A percentile compares a stretch with the other conserved stretches of the same genome.
Evolutionary conservation across 1,140 invertebrate species (phyloP).

Genomic region (Pseudomyrmex flavicornis): DNA sequence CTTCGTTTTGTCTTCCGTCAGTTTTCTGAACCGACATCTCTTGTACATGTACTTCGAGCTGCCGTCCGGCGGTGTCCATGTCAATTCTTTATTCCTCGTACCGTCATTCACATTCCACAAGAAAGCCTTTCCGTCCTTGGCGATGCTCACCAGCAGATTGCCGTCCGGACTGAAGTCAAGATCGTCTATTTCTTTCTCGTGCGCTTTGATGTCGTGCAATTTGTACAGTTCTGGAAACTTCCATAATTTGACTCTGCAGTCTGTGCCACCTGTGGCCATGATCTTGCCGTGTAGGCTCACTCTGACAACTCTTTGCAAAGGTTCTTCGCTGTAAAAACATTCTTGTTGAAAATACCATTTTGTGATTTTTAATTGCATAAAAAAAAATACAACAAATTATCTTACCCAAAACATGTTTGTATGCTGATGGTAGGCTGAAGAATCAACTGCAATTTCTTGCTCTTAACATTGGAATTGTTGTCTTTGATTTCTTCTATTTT

Average conservation of each 20-base stretch:
- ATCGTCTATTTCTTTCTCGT: constrained; percentile 95
- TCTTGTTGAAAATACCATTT: too few relatives aligned
- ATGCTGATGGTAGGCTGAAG: constrained; percentile 91
- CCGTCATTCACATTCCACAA: constrained; percentile 91
- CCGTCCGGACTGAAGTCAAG: constrained; percentile 94
- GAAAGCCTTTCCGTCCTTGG: constrained; percentile 93
- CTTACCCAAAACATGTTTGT: constrained; percentile 92
- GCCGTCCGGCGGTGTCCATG: constrained; percentile 90
- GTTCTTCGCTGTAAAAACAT: constrained; percentile 86
- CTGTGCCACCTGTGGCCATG: constrained; percentile 96
- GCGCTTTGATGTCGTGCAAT: constrained; percentile 88
- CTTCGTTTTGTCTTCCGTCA: constrained; percentile 86
- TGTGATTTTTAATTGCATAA: too few relatives aligned
- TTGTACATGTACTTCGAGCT: constrained; percentile 92
- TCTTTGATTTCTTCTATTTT: constrained; percentile 81
- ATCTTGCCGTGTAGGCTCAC: constrained; percentile 91
- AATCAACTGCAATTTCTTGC: constrained; percentile 89
- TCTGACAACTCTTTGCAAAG: constrained; percentile 94
- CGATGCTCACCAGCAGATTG: constrained; percentile 92
- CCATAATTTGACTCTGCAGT: constrained; percentile 95
- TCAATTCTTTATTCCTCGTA: constrained; percentile 89
- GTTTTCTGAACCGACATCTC: constrained; percentile 89
- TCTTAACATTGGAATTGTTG: constrained; percentile 83
- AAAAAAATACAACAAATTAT: neutral
- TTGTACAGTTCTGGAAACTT: constrained; percentile 92